Evolutionary conservation across 2,113 vertebrate genomes (phyloP), one percentile per base, ranked within the genome.

Genomic region (Phaetusa simplex): DNA sequence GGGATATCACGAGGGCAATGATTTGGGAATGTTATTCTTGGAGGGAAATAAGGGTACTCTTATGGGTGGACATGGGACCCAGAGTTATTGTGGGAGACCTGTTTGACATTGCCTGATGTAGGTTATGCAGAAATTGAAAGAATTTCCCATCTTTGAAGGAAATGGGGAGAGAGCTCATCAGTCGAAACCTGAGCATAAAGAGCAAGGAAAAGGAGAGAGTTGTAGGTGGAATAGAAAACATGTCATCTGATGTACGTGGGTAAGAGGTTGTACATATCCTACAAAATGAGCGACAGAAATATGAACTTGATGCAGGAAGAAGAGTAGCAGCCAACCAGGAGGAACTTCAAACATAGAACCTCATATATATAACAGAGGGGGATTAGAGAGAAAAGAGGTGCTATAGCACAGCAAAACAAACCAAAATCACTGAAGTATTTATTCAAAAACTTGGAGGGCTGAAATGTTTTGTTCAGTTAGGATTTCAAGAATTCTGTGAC

Each of bases 191-290:
- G 47, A 1, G 43, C 36, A 34, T 64, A 27, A 92, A 76, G 82
- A 79, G 52, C 50, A 87, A 52, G 52, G n/a, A 58, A 59, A 90
- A 85, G n/a, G 66, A 76, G 67, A 66, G 42, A 42, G 58, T 49
- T 81, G 86, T 73, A 70, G 89, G 36, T 80, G 58, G 66, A 77
- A 47, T 24, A n/a, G 58, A 65, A 91, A 91, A 59, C 52, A 14
- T 55, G 69, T 82, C 70, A 80, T 85, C 66, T 94, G 81, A 88
- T 55, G 36, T 89, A 93, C 1, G 5, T 90, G 74, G 67, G 71
- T 79, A 96, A 94, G 91, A 87, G 73, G 52, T 64, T 79, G 86
- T 91, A 56, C 26, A 21, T 81, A 62, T 55, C 53, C 38, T 81
- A 8, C 58, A 73, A 58, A 86, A 49, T 61, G 77, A 78, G 38